Evolutionary conservation across 1,140 invertebrate species (phyloP), one percentile per base, ranked within the genome.

Genomic region (Hydropsyche tenuis): DNA sequence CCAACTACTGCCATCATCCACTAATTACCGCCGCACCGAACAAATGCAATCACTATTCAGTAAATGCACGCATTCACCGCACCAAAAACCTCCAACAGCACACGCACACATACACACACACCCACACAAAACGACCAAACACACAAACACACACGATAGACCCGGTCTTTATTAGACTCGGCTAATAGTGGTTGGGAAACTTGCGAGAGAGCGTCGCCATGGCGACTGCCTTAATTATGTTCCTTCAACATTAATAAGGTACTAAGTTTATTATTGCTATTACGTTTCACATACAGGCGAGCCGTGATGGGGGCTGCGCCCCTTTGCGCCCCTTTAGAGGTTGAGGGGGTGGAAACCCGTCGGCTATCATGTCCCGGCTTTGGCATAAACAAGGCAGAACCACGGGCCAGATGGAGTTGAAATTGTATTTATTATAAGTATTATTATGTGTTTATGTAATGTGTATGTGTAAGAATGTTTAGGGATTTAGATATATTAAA

Each of bases 191-290:
- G 68, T 53, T 63, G 69, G 3, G 66, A 76, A 74, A 66, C 42
- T 73, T 66, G 46, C 27, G 68, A 51, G 60, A 9, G 65, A 16
- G 65, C 66, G 73, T 77, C 73, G 73, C 68, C 73, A 77, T 75
- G 66, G 73, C 73, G 69, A 75, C 76, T 73, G 73, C 73, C 73
- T 77, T 77, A 77, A 77, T 77, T 77, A 77, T 77, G 73, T 73
- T 77, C 73, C 75, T 77, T 75, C 76, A 74, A 69, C 73, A 77
- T 75, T 77, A 77, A 77, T 77, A 77, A 77, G 73, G 76, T 75
- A 77, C 76, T 77, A 77, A 77, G 73, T 77, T 77, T 77, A 77
- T 77, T 77, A 77, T 77, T 77, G 76, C 76, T 77, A 77, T 77
- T 77, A 75, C 76, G 73, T 77, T 77, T 75, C 76, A 73, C 73